These are phyloP conservation scores for Araneus ventricosus DNA, from an alignment of 1,140 invertebrate genomes.

Conservation along the genomic window DNA sequence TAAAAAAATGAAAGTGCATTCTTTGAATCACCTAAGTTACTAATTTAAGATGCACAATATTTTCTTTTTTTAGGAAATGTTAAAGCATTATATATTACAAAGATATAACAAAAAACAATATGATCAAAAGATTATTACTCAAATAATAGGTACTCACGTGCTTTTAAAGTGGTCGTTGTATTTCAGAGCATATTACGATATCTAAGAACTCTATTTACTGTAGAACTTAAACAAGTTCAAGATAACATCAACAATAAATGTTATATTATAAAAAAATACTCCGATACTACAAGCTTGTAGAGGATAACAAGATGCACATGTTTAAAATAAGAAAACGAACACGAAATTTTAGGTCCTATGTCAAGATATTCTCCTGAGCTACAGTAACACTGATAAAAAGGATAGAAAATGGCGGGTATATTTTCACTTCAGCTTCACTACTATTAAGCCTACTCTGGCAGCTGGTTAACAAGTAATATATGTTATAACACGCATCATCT, in stretches of 20 bases:
- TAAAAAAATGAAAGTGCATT: not conserved
- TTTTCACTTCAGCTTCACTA: not conserved
- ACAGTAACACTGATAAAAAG: not conserved
- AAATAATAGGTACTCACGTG: not conserved
- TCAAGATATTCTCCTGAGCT: no score
- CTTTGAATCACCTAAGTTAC: not conserved
- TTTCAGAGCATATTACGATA: not conserved
- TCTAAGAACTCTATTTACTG: not conserved
- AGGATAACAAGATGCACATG: not conserved
- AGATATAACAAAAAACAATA: no score
- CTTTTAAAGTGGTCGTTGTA: not conserved
- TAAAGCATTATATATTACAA: no score
- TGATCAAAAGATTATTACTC: no score
- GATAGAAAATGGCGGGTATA: slow-evolving; percentile 64
- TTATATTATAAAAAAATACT: not conserved
- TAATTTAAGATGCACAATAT: no score
- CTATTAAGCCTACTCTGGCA: slow-evolving; percentile 51
- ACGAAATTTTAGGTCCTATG: no score
- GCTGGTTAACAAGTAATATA: no score
- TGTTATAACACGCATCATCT: no score
- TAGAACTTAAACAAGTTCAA: not conserved
- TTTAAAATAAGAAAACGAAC: not conserved
- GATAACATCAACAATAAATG: not conserved
- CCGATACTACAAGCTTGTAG: not conserved
- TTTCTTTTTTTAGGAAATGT: no score